Conservation (phyloP, 2,113 vertebrate genomes). For the Bos javanicus region DNA sequence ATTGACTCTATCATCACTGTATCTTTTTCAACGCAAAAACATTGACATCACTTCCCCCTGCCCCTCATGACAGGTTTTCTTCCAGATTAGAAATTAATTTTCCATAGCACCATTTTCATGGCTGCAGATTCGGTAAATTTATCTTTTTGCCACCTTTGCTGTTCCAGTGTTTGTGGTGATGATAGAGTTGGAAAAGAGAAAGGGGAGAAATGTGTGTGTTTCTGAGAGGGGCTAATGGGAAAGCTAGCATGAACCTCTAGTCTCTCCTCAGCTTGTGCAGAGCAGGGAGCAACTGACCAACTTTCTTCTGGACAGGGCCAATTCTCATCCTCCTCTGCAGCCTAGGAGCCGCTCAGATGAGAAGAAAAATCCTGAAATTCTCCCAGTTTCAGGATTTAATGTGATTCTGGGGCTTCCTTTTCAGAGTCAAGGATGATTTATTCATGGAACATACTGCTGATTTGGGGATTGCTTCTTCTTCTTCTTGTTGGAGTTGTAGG, state of each 20-base stretch:
- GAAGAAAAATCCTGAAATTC: background rate
- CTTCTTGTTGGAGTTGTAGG: background rate
- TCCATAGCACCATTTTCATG: background rate
- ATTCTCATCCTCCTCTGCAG: background rate
- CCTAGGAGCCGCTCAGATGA: background rate
- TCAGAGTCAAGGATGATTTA: slow-evolving; percentile 22
- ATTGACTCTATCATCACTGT: background rate
- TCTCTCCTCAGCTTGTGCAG: background rate
- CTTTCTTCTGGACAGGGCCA: background rate
- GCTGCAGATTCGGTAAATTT: background rate
- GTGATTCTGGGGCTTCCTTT: slow-evolving; percentile 15
- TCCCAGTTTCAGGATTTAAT: background rate
- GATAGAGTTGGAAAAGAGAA: background rate
- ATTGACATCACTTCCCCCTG: background rate
- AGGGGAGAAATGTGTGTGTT: background rate
- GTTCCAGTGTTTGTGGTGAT: background rate
- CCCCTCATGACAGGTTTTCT: background rate
- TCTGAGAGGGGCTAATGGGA: background rate
- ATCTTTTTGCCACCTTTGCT: background rate
- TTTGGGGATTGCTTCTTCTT: background rate
- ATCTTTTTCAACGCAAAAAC: background rate
- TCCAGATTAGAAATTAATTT: background rate
- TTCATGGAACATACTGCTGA: background rate
- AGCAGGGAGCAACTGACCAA: background rate
- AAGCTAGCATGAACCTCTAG: background rate